A percentile compares a stretch with the other conserved stretches of the same genome.
phyloP scores from a whole-genome alignment of 1,140 invertebrate species.

The Linepithema humile region DNA sequence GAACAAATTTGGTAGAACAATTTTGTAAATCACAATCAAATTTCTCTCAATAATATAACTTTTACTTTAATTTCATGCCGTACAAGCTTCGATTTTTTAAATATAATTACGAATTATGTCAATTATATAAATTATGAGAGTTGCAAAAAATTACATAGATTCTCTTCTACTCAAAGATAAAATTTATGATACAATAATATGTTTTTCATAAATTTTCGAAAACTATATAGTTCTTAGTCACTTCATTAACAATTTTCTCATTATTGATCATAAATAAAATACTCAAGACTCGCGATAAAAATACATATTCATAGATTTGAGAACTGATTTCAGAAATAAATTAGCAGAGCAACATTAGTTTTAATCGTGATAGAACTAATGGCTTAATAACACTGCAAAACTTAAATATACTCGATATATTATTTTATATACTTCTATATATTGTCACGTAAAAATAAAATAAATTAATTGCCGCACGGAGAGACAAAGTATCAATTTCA shows the following conservation, averaged over 20 bases:
- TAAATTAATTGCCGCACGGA: background rate
- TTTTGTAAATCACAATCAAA: background rate
- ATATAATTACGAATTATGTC: background rate
- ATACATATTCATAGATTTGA: no score
- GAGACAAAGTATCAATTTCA: background rate
- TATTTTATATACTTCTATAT: background rate
- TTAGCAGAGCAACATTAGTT: background rate
- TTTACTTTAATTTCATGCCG: background rate
- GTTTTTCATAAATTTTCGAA: background rate
- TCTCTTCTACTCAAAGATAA: background rate
- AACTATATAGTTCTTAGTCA: background rate
- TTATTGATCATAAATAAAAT: no score
- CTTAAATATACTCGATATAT: background rate
- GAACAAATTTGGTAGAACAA: background rate
- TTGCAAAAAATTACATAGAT: no score
- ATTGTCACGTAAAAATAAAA: background rate
- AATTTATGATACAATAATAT: background rate
- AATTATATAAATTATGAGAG: background rate
- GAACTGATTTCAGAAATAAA: background rate
- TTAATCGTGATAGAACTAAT: background rate
- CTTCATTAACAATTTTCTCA: background rate
- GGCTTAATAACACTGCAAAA: no score
- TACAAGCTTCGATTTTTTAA: background rate
- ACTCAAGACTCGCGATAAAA: no score
- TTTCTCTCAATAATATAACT: background rate